Base-by-base conservation (phyloP, 2,888 invertebrate genomes). In the Eudasyphora cyanicolor region DNA sequence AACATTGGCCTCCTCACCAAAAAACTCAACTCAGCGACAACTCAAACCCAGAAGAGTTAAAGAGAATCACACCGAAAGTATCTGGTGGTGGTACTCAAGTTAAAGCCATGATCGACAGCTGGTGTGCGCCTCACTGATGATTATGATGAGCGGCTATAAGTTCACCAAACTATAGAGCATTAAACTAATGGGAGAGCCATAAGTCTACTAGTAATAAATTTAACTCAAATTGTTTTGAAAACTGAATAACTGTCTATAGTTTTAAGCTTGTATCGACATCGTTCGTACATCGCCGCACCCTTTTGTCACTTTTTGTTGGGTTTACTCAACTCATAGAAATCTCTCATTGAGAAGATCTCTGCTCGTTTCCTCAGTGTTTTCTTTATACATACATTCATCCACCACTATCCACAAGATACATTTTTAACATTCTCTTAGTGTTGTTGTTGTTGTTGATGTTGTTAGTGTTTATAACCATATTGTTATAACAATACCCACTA, bases 41-140 rank as follows among this genome's bases (percentile, higher is more conserved):
- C 83, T 80, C 80, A 83, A 83, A 75, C 35, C n/a, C 14, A 35
- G 54, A 80, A 83, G 83, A 83, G 75, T 83, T 83, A 78, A 80
- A 83, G 77, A 77, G 83, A 74, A 51, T 57, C 5, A 38, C 14
- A 70, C 19, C 62, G 42, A 62, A 29, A n/a, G 32, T 17, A 29
- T 32, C 62, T 32, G n/a, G n/a, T 17, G 62, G 8, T 35, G 35
- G 21, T 14, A 8, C 19, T 17, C 12, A 38, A 71, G n/a, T 42
- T 10, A 17, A 79, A 77, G 45, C 77, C 75, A 75, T 57, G 80
- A 83, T 83, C 77, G 51, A 32, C 51, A 49, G 24, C 10, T 62
- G 54, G 8, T 24, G 24, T 10, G 19, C 6, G n/a, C n/a, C n/a
- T n/a, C n/a, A n/a, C n/a, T n/a, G n/a, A n/a, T n/a, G n/a, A n/a